Conservation (phyloP, 2,888 invertebrate species). For the Clusia tigrina region DNA sequence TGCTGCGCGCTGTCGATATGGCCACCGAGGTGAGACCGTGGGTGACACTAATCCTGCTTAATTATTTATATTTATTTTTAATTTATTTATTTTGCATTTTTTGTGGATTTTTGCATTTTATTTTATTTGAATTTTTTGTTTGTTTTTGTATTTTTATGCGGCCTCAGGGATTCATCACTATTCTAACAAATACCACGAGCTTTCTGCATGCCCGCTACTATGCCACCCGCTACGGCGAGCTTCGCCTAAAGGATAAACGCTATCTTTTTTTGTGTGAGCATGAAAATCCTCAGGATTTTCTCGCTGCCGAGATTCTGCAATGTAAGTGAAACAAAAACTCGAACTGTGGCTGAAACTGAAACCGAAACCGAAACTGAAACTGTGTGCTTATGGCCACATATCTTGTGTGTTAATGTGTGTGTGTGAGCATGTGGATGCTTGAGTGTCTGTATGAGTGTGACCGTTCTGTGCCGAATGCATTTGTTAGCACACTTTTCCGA, state of each 20-base stretch:
- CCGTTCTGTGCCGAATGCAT: neutral
- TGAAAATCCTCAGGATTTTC: conserved; percentile 50
- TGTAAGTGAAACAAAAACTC: conserved; percentile 54
- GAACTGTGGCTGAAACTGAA: neutral
- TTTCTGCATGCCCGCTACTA: conserved; percentile 58
- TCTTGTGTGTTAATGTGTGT: neutral
- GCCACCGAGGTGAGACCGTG: conserved; percentile 49
- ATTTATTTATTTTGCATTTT: conserved; percentile 7
- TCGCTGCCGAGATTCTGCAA: conserved; percentile 52
- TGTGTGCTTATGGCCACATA: neutral
- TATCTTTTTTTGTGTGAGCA: conserved; percentile 58
- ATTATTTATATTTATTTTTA: conserved; percentile 19
- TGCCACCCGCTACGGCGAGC: conserved; percentile 57
- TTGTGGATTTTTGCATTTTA: conserved; percentile 9
- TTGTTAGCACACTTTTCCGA: conserved; percentile 9
- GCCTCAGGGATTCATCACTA: conserved; percentile 58
- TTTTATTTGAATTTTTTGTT: conserved; percentile 12
- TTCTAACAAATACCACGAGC: conserved; percentile 47
- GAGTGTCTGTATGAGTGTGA: neutral
- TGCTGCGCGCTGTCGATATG: conserved; percentile 51
- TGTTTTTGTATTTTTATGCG: neutral
- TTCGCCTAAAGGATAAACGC: conserved; percentile 59
- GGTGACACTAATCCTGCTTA: conserved; percentile 14
- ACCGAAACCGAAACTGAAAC: neutral
- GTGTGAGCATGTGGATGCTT: neutral